phyloP scores from a whole-genome alignment of 2,888 invertebrate genomes.

The Petrolisthes manimaculis region DNA sequence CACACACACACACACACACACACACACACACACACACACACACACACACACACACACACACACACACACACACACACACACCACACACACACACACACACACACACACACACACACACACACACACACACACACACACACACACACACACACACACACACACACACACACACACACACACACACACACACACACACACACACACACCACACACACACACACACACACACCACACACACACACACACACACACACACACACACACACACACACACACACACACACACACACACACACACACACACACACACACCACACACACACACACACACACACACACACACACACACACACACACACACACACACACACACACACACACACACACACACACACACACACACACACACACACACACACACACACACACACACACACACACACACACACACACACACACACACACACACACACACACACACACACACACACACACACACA shows the following conservation, averaged over 20 bases:
- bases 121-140: background rate
- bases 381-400: background rate
- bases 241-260: constrained; percentile 7
- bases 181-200: background rate
- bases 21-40: constrained; percentile 4
- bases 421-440: constrained; percentile 7
- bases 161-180: constrained; percentile 1
- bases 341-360: background rate
- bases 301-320: constrained; percentile 7
- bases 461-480: constrained; percentile 7
- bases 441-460: constrained; percentile 7
- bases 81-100: constrained; percentile 7
- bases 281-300: constrained; percentile 7
- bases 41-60: constrained; percentile 7
- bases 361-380: background rate
- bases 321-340: background rate
- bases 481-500: constrained; percentile 7
- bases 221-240: constrained; percentile 4
- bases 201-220: constrained; percentile 5
- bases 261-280: constrained; percentile 7
- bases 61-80: constrained; percentile 7
- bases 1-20: constrained; percentile 4
- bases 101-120: constrained; percentile 7
- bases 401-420: constrained; percentile 3
- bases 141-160: background rate